Percentiles rank a stretch among this genome's conserved stretches.
Conservation (phyloP, 2,888 invertebrate genomes). For the Ctenicera cuprea region DNA sequence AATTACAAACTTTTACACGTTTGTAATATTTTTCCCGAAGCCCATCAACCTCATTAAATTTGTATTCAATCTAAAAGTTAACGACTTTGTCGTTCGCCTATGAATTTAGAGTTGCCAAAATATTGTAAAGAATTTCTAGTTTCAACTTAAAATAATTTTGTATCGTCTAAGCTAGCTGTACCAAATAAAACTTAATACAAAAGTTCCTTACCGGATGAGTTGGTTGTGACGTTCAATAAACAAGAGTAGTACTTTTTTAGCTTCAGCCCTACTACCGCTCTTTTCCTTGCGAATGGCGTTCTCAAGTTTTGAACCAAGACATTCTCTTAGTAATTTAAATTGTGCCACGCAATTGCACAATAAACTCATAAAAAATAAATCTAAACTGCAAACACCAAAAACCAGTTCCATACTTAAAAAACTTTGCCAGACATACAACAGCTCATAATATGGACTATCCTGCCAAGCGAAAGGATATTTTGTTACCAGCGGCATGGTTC, state of each 20-base stretch:
- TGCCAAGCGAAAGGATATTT: not conserved
- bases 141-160: too few relatives aligned
- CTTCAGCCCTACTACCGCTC: not conserved
- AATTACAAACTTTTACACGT: too few relatives aligned
- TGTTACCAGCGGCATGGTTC: not conserved
- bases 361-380: slow-evolving; percentile 24
- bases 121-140: too few relatives aligned
- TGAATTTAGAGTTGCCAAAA: too few relatives aligned
- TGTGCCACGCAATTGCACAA: slow-evolving; percentile 7
- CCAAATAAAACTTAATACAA: not conserved
- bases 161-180: too few relatives aligned
- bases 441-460: slow-evolving; percentile 7
- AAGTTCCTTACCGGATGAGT: not conserved
- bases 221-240: not conserved
- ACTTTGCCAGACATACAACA: slow-evolving; percentile 19
- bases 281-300: not conserved
- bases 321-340: slow-evolving; percentile 9
- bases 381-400: not conserved
- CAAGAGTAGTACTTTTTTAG: not conserved
- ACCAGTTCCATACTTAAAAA: not conserved
- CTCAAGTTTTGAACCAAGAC: not conserved
- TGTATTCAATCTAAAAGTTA: too few relatives aligned
- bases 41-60: too few relatives aligned
- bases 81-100: too few relatives aligned
- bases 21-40: too few relatives aligned